These are phyloP conservation scores for Platichthys stellatus DNA, from an alignment of 2,113 vertebrate species.

Conservation along the genomic window DNA sequence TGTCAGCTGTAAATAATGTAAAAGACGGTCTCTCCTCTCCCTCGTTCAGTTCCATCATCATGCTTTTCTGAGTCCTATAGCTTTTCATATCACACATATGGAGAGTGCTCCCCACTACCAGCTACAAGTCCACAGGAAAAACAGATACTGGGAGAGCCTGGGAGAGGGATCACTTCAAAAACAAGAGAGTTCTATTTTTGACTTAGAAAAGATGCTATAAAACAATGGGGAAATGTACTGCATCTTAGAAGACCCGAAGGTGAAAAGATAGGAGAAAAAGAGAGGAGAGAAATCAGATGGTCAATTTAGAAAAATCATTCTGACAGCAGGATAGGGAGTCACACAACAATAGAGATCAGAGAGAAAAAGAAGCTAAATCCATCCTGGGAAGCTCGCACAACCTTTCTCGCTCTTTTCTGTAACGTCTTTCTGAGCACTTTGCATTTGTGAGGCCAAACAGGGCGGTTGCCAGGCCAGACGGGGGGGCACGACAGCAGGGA, in stretches of 20 bases:
- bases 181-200: neutral
- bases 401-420: neutral
- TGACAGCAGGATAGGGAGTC: constrained; percentile 6
- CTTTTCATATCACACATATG: constrained; percentile 36
- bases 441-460: constrained; percentile 19
- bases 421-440: constrained; percentile 4
- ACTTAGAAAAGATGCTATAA: neutral
- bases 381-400: neutral
- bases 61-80: neutral
- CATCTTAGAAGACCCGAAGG: neutral
- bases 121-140: constrained; percentile 9
- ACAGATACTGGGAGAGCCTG: constrained; percentile 1
- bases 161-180: constrained; percentile 15
- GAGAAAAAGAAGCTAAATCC: neutral
- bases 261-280: neutral
- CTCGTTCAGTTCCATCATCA: constrained; percentile 1
- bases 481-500: constrained; percentile 35
- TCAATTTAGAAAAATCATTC: neutral
- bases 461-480: constrained; percentile 27
- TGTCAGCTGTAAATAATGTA: constrained; percentile 44
- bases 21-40: constrained; percentile 6
- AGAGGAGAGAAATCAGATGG: neutral
- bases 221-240: neutral
- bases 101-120: neutral
- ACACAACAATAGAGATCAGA: neutral